Conservation (phyloP, 2,113 vertebrate species). For the Eolophus roseicapilla region DNA sequence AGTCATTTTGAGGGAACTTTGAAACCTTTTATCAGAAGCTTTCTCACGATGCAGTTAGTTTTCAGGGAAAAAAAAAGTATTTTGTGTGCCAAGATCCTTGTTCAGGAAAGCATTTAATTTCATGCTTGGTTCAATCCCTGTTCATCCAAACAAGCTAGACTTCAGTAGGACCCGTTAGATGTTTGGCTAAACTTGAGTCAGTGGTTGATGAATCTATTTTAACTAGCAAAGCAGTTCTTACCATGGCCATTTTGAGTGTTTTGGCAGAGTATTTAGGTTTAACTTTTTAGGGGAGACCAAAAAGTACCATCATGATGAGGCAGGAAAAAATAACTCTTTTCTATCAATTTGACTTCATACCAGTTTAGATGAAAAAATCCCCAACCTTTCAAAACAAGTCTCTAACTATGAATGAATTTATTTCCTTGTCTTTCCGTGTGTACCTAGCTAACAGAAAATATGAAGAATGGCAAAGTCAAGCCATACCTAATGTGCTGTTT, state of each 20-base stretch:
- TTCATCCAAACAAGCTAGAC: neutral
- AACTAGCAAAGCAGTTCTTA: neutral
- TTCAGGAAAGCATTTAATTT: neutral
- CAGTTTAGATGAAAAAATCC: neutral
- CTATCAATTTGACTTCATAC: neutral
- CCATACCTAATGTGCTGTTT: neutral
- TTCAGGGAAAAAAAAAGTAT: neutral
- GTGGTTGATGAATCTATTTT: neutral
- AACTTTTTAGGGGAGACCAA: neutral
- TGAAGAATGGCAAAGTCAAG: neutral
- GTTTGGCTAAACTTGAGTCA: neutral
- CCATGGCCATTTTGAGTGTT: neutral
- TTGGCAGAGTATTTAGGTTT: neutral
- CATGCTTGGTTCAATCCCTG: neutral
- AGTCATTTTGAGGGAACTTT: neutral
- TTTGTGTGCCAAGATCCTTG: neutral
- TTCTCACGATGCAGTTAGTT: neutral
- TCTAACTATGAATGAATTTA: neutral
- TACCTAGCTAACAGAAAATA: neutral
- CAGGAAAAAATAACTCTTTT: neutral
- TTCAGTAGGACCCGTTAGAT: neutral
- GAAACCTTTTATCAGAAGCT: neutral
- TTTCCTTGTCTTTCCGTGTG: neutral
- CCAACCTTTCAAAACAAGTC: neutral
- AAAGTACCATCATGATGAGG: neutral